Conservation (phyloP, 2,888 invertebrate species). For the Venustoraphidia nigricollis region DNA sequence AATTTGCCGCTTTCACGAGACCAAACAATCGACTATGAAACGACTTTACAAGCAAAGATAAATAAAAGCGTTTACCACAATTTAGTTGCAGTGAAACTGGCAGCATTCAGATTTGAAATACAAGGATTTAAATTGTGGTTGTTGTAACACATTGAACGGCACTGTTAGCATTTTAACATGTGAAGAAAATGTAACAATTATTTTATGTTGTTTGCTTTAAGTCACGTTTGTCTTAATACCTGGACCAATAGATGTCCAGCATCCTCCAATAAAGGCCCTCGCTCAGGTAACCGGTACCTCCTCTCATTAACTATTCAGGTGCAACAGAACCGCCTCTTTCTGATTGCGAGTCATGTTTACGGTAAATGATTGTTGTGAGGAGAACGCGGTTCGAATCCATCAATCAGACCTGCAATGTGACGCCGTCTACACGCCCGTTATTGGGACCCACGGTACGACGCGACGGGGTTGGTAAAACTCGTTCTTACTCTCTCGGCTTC, state of each 20-base stretch:
- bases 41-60: constrained; percentile 18
- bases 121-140: constrained; percentile 19
- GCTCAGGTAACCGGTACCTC: constrained; percentile 15
- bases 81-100: constrained; percentile 11
- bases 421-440: neutral
- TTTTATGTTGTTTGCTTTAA: constrained; percentile 9
- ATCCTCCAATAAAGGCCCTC: constrained; percentile 12
- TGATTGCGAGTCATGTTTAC: constrained; percentile 28
- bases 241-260: constrained; percentile 23
- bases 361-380: constrained; percentile 23
- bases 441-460: too few relatives aligned
- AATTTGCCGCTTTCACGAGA: constrained; percentile 9
- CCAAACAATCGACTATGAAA: constrained; percentile 11
- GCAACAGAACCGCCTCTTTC: constrained; percentile 25
- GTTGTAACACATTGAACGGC: constrained; percentile 13
- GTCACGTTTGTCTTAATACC: constrained; percentile 13
- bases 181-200: constrained; percentile 10
- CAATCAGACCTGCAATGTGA: constrained; percentile 7
- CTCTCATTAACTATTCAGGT: constrained; percentile 26
- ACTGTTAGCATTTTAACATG: constrained; percentile 4
- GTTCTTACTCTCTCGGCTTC: constrained; percentile 9
- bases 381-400: constrained; percentile 16
- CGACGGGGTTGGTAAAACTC: too few relatives aligned
- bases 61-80: constrained; percentile 18
- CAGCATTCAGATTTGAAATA: constrained; percentile 10